Conservation (phyloP, 2,888 invertebrate genomes). For the Andrena fulva region DNA sequence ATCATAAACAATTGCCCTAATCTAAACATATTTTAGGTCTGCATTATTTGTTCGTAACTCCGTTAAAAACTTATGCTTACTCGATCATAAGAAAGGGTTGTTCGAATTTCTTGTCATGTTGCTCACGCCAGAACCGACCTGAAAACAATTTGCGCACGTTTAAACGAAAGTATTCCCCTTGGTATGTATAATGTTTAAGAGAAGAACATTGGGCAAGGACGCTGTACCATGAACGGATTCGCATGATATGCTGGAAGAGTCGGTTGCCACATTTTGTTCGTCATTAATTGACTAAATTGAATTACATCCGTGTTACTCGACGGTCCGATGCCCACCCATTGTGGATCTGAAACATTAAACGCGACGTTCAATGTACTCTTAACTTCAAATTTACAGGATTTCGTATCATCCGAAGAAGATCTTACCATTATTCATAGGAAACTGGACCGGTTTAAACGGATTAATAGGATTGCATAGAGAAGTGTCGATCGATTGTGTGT, state of each 20-base stretch:
- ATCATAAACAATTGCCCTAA: conserved; percentile 79
- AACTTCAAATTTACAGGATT: conserved; percentile 9
- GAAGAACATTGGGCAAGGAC: no score
- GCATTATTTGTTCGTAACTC: conserved; percentile 80
- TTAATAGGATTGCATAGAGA: conserved; percentile 80
- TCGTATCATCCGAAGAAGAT: conserved; percentile 4
- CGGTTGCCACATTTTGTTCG: conserved; percentile 83
- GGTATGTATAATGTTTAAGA: no score
- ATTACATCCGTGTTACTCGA: conserved; percentile 81
- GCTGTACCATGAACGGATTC: conserved; percentile 84
- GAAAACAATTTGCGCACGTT: conserved; percentile 47
- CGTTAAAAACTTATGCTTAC: conserved; percentile 70
- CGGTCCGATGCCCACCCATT: conserved; percentile 80
- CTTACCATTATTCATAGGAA: conserved; percentile 81
- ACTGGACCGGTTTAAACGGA: conserved; percentile 81
- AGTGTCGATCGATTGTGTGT: conserved; percentile 79
- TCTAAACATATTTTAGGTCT: conserved; percentile 80
- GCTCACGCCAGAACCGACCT: conserved; percentile 82
- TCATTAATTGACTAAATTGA: conserved; percentile 83
- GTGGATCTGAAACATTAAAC: conserved; percentile 75
- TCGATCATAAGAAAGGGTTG: conserved; percentile 87
- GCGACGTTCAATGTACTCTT: conserved; percentile 2
- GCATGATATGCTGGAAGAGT: conserved; percentile 82
- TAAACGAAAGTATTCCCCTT: background rate
- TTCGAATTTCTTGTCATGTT: conserved; percentile 85